Evolutionary conservation across 2,797 vertebrate species (phyloP), one percentile per base, ranked within the genome.

Genomic region (Adrianichthys oophorus): DNA sequence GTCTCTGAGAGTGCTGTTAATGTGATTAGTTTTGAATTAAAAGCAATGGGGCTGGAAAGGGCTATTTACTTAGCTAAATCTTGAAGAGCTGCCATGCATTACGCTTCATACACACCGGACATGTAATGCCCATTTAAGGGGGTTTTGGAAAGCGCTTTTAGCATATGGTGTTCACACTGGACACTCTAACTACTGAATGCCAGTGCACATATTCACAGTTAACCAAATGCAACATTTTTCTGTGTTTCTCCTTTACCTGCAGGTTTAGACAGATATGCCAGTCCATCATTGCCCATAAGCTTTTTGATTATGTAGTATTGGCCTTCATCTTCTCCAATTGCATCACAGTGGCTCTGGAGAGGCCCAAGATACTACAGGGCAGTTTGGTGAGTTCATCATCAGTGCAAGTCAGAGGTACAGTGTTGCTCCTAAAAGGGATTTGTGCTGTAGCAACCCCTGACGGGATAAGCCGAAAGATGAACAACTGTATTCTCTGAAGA

Each of bases 261-360:
- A 98, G 96, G 87, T 98, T 98, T 90, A 92, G 96, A 41, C 87
- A 93, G 75, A 92, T 96, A 32, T 99, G 96, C 74, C 96, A 98
- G 91, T 95, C 94, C 50, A 83, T 98, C 78, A 98, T 98, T 4
- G 93, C 96, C 73, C 96, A 99, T 86, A 98, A 95, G 83, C 93
- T 98, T 57, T 99, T 99, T 4, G 97, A 99, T 86, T 96, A 98
- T 0, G 91, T 98, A 2, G 96, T 99, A 58, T 71, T 99, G 87
- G 95, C 93, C 67, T 98, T 99, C 87, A 98, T 99, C 85, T 99
- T 99, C 85, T 93, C 96, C 80, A 99, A 98, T 89, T 99, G 97
- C 83, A 98, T 99, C 87, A 99, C 97, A 0, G 97, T 99, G 17
- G 96, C 96, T 59, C 85, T 99, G 85, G 97, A 99, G 86, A 93